A percentile compares a stretch with the other conserved stretches of the same genome.
phyloP scores from a whole-genome alignment of 1,140 invertebrate genomes.

The Drosophila teissieri region DNA sequence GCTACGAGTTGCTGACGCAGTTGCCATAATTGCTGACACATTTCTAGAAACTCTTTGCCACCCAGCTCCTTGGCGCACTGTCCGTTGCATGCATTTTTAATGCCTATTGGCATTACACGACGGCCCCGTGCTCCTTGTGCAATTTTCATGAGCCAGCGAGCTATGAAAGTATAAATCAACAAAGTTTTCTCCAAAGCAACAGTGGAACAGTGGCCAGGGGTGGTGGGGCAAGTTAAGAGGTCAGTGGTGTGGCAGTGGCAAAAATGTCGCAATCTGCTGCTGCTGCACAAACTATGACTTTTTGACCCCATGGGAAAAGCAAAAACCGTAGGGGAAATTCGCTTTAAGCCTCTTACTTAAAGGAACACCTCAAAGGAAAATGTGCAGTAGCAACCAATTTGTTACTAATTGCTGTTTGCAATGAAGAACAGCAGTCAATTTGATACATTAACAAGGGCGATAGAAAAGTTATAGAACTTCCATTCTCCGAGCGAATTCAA shows the following conservation, averaged over 20 bases:
- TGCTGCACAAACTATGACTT: conserved; percentile 39
- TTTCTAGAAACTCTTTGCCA: conserved; percentile 8
- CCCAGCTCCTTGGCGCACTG: conserved; percentile 18
- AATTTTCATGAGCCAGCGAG: conserved; percentile 66
- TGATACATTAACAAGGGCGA: too few relatives aligned
- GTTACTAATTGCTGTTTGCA: conserved; percentile 10
- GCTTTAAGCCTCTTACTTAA: conserved; percentile 54
- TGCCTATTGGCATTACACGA: conserved; percentile 59
- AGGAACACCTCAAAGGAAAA: background rate
- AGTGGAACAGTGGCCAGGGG: conserved; percentile 13
- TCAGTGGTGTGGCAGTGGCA: conserved; percentile 2
- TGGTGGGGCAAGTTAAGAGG: background rate
- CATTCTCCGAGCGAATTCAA: background rate
- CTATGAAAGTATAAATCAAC: conserved; percentile 75
- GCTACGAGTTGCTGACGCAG: conserved; percentile 3
- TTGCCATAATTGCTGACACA: conserved; percentile 67
- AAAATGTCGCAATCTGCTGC: conserved; percentile 43
- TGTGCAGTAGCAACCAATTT: conserved; percentile 11
- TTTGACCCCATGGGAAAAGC: conserved; percentile 1
- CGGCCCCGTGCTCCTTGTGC: conserved; percentile 17
- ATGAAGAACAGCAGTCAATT: background rate
- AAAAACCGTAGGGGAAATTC: background rate
- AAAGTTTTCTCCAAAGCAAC: conserved; percentile 52
- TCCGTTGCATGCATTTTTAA: conserved; percentile 74
- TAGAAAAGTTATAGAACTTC: too few relatives aligned